phyloP scores from a whole-genome alignment of 2,113 vertebrate genomes.

The Zosterops borbonicus region DNA sequence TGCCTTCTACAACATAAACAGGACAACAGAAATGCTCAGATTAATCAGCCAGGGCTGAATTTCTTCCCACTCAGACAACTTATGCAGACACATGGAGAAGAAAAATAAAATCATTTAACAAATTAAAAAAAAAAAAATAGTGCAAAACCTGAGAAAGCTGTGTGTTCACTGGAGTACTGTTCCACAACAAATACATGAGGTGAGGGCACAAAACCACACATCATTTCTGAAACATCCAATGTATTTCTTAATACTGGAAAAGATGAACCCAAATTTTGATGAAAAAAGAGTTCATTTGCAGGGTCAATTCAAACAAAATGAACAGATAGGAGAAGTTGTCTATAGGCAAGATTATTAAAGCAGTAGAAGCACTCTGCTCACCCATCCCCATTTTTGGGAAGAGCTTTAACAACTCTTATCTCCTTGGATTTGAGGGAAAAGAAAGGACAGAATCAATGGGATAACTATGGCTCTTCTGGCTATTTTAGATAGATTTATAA shows the following conservation, averaged over 20 bases:
- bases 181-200: not conserved
- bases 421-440: not conserved
- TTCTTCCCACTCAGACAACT: not conserved
- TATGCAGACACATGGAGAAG: not conserved
- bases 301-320: not conserved
- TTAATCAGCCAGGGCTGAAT: not conserved
- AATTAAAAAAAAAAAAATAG: not conserved
- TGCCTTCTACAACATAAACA: not conserved
- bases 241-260: not conserved
- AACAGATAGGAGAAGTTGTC: not conserved
- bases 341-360: not conserved
- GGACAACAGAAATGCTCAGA: not conserved
- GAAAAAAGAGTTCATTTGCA: not conserved
- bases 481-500: not conserved
- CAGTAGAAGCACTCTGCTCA: not conserved
- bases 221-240: not conserved
- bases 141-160: not conserved
- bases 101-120: not conserved
- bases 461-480: not conserved
- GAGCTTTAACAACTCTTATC: not conserved
- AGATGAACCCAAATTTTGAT: not conserved
- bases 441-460: not conserved
- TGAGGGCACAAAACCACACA: not conserved
- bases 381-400: not conserved
- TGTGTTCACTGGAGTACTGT: not conserved